Evolutionary conservation across 2,113 vertebrate genomes (phyloP), one percentile per base, ranked within the genome.

Genomic region (Petrocephalus zakoni): DNA sequence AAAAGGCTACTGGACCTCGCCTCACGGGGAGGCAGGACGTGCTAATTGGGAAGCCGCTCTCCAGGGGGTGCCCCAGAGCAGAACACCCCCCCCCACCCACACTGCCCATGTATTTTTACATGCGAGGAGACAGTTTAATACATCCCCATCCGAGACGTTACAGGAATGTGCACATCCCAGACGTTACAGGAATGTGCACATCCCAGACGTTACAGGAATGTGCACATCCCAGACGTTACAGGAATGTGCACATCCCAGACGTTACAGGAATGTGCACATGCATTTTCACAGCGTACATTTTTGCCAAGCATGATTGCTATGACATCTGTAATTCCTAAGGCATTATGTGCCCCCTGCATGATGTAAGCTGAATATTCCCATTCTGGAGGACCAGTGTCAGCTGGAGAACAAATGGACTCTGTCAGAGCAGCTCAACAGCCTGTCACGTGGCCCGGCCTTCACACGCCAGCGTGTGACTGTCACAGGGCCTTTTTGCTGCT

Each of bases 1-100:
- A 95, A 95, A 92, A 94, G 92, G 93, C 93, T 90, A 93, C 90
- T 89, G 84, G 93, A 94, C 93, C 92, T 93, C 94, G 92, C 92
- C 92, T 91, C 49, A 88, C 91, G 90, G 89, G 84, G 89, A 87
- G 89, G 88, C 87, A 89, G 89, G 87, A 88, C 89, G 25, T 51
- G 19, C 53, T 17, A 22, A 22, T 49, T n/a, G 4, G 46, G 49
- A 47, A 47, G 25, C 72, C 34, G 37, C 13, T 42, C 15, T 78
- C 72, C 72, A 78, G 72, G 72, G 13, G 34, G 72, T 5, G 34
- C 6, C 34, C 25, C 61, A 68, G 72, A 15, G 34, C 17, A 19
- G 13, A 75, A 42, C 42, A 2, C 42, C 42, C 13, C 72, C 72
- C 15, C 37, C 5, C 1, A 29, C 29, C 52, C 29, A 1, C 25